phyloP scores from a whole-genome alignment of 2,888 invertebrate genomes.

The Elmis aenea region DNA sequence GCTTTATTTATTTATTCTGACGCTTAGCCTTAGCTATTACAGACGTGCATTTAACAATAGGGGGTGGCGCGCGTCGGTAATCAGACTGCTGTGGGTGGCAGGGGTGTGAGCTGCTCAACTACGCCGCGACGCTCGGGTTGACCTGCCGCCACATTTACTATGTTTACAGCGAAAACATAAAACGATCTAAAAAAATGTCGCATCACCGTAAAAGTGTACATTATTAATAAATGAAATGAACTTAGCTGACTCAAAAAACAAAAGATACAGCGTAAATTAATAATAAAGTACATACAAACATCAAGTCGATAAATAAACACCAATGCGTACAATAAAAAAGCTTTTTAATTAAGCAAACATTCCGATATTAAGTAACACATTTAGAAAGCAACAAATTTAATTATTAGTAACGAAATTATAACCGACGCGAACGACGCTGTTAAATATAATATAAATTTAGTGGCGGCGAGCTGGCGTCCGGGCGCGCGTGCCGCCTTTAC shows the following conservation, averaged over 20 bases:
- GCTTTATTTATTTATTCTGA: slow-evolving; percentile 18
- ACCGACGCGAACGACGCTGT: too few species aligned
- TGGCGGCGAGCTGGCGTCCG: slow-evolving; percentile 42
- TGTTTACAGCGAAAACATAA: slow-evolving; percentile 27
- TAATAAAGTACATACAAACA: too few species aligned
- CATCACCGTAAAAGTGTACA: slow-evolving; percentile 1
- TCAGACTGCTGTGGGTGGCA: slow-evolving; percentile 32
- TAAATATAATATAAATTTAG: slow-evolving; percentile 34
- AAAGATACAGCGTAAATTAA: too few species aligned
- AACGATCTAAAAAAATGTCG: slow-evolving; percentile 2
- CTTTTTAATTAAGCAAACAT: too few species aligned
- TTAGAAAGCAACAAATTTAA: too few species aligned
- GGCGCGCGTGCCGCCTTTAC: slow-evolving; percentile 41
- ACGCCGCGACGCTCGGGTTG: slow-evolving; percentile 44
- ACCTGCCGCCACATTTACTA: slow-evolving; percentile 42
- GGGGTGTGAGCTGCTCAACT: slow-evolving; percentile 32
- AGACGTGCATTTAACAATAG: slow-evolving; percentile 21
- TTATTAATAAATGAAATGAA: too few species aligned
- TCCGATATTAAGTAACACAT: too few species aligned
- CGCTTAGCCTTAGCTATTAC: slow-evolving; percentile 22
- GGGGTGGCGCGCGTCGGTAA: slow-evolving; percentile 35
- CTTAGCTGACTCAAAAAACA: too few species aligned
- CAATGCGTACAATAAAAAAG: too few species aligned
- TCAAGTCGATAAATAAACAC: too few species aligned
- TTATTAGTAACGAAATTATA: too few species aligned